phyloP scores from a whole-genome alignment of 1,140 invertebrate species.

The Whitmania pigra region DNA sequence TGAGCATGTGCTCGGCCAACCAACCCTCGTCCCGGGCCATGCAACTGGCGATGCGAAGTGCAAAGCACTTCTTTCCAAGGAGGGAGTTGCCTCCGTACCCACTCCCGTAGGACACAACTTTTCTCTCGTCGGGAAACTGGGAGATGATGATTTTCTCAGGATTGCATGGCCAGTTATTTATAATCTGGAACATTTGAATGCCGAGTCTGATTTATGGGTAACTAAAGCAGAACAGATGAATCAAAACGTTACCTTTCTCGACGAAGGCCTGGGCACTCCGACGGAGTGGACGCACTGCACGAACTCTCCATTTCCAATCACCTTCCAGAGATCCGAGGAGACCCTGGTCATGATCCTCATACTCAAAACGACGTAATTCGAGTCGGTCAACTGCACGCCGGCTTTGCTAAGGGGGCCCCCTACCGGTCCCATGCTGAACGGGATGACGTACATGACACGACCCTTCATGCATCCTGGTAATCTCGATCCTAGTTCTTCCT shows the following conservation, averaged over 20 bases:
- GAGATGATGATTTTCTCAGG: slow-evolving; percentile 55
- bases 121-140: slow-evolving; percentile 55
- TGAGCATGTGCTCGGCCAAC: slow-evolving; percentile 97
- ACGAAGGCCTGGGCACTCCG: slow-evolving; percentile 48
- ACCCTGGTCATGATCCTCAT: slow-evolving; percentile 98
- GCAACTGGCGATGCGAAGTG: slow-evolving; percentile 85
- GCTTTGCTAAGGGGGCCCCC: slow-evolving; percentile 89
- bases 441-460: slow-evolving; percentile 96
- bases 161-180: slow-evolving; percentile 78
- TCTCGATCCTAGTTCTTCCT: slow-evolving; percentile 44
- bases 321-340: slow-evolving; percentile 54
- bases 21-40: slow-evolving; percentile 87
- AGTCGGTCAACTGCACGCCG: slow-evolving; percentile 91
- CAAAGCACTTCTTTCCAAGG: slow-evolving; percentile 96
- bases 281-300: slow-evolving; percentile 80
- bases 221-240: background rate
- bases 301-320: slow-evolving; percentile 41
- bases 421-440: slow-evolving; percentile 96
- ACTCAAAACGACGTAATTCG: slow-evolving; percentile 88
- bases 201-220: background rate
- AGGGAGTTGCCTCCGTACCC: slow-evolving; percentile 96
- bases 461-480: slow-evolving; percentile 90
- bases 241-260: slow-evolving; percentile 26
- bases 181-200: slow-evolving; percentile 9
- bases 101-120: slow-evolving; percentile 83